Base-by-base conservation (phyloP, 2,113 vertebrate species). In the Oxyura jamaicensis region DNA sequence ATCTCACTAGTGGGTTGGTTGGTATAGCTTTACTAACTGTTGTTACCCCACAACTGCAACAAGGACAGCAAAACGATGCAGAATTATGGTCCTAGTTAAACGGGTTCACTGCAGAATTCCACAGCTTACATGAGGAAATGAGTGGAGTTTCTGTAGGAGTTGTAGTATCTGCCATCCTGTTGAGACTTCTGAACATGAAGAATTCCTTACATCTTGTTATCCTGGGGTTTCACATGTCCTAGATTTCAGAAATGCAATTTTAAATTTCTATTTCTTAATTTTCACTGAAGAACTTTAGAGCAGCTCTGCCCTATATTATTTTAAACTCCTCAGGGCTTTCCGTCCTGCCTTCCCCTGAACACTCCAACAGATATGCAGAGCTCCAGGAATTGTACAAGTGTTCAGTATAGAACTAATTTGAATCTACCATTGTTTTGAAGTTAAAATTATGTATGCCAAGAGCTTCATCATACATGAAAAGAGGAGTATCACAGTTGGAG, bases 401-500 rank as follows among this genome's bases (percentile, higher is more conserved):
- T 59, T 56, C n/a, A 60, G 50, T 80, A 52, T 88, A 94, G 11
- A 74, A 42, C 66, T 84, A 56, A 62, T 19, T 58, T 23, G 52
- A 94, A 48, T 75, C 62, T 71, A 21, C 56, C 53, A 55, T 90
- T 94, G 59, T 94, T 91, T 76, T 91, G 28, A 56, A 83, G 42
- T 88, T 86, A 65, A 67, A 86, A 86, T 86, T 72, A 22, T 35
- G 8, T 68, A 28, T 65, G 48, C 63, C 44, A 36, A 89, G 50
- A 22, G 8, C 22, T 50, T 33, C n/a, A 46, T 78, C 35, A 41
- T n/a, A 68, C 8, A 10, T 62, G 73, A 77, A 81, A 76, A 74
- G 83, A 81, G 33, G 35, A 89, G 5, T 83, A 73, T 83, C 59
- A 19, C 62, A 83, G 73, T 91, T 91, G 63, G 69, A 59, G 17